Percentiles rank a stretch among this genome's conserved stretches.
Evolutionary conservation across 2,113 vertebrate genomes (phyloP).

Genomic region (Passer montanus): DNA sequence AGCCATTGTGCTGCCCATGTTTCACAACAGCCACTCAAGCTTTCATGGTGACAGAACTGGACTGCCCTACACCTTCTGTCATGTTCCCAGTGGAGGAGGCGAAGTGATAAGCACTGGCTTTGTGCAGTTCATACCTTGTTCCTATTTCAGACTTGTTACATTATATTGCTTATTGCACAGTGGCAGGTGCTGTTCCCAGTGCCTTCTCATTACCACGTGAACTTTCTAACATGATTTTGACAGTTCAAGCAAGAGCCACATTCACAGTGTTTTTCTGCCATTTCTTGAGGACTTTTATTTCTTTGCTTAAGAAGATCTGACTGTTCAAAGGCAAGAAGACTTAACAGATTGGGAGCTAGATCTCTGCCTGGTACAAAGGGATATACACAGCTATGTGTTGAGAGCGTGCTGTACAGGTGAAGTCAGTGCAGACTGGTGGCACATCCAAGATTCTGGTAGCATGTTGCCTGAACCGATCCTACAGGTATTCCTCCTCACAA

Average conservation of each 20-base stretch:
- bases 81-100: not conserved
- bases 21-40: not conserved
- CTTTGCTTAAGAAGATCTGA: not conserved
- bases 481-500: not conserved
- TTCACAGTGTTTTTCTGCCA: not conserved
- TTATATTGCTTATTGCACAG: not conserved
- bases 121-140: not conserved
- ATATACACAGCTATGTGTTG: not conserved
- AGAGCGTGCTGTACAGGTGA: accelerated
- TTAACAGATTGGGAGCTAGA: not conserved
- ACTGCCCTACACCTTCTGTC: not conserved
- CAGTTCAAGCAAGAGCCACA: not conserved
- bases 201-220: not conserved
- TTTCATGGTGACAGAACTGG: not conserved
- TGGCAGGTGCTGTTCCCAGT: not conserved
- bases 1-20: not conserved
- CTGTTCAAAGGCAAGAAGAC: not conserved
- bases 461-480: not conserved
- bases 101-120: not conserved
- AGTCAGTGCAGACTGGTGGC: not conserved
- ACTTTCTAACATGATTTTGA: not conserved
- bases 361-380: not conserved
- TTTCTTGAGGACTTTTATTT: not conserved
- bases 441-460: not conserved
- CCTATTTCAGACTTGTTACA: not conserved